Evolutionary conservation across 2,797 vertebrate species (phyloP).

Genomic region (Anniella stebbinsi): DNA sequence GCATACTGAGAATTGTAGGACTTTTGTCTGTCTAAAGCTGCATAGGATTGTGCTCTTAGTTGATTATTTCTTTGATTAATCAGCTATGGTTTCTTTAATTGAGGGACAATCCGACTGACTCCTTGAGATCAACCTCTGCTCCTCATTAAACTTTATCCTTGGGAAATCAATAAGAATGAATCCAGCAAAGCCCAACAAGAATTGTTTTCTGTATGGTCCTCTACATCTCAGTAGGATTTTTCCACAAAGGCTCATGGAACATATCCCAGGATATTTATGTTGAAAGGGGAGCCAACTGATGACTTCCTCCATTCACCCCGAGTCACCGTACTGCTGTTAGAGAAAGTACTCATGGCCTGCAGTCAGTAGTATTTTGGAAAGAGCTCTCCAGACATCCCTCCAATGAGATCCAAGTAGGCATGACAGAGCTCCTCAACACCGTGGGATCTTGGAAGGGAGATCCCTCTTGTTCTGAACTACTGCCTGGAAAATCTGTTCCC

Average conservation of each 20-base stretch:
- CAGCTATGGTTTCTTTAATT: not conserved
- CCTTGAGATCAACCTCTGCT: not conserved
- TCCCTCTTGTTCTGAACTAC: slow-evolving; percentile 62
- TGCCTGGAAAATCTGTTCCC: slow-evolving; percentile 72
- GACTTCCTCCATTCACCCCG: slow-evolving; percentile 42
- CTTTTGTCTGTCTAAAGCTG: too few species aligned
- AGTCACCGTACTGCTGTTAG: not conserved
- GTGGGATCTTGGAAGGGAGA: slow-evolving; percentile 65
- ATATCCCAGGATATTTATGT: slow-evolving; percentile 35
- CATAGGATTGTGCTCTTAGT: too few species aligned
- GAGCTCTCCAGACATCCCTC: slow-evolving; percentile 49
- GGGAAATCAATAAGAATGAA: slow-evolving; percentile 29
- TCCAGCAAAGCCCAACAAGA: slow-evolving; percentile 31
- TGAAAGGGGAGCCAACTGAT: slow-evolving; percentile 35
- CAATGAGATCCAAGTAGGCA: slow-evolving; percentile 37
- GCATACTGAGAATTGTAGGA: too few species aligned
- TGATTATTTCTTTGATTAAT: not conserved
- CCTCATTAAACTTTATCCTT: not conserved
- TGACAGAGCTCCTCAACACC: slow-evolving; percentile 41
- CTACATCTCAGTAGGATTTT: slow-evolving; percentile 36
- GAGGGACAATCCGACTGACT: not conserved
- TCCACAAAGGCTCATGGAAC: slow-evolving; percentile 49
- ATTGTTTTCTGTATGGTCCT: slow-evolving; percentile 42
- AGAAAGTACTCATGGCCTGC: slow-evolving; percentile 23
- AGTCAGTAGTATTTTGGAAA: slow-evolving; percentile 41